Evolutionary conservation across 2,113 vertebrate species (phyloP), one percentile per base, ranked within the genome.

Genomic region (Rhodinocichla rosea): DNA sequence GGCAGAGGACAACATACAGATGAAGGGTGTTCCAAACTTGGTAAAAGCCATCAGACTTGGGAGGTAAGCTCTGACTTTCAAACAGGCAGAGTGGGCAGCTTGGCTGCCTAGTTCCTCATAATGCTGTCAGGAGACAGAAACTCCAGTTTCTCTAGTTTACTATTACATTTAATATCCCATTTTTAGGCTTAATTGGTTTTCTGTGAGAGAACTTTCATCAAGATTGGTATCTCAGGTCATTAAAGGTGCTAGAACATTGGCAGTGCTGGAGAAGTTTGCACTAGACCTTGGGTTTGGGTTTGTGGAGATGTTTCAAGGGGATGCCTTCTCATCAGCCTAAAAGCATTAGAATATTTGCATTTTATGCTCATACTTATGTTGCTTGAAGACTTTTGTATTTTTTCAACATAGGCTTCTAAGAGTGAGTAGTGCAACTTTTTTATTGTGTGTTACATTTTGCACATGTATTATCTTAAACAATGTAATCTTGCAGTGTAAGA

Each of bases 11-110:
- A 97, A 86, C 98, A 98, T 92, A 97, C 93, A 95, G 97, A 97
- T 97, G 98, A 97, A 98, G 97, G 97, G 98, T 98, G 97, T 97
- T 97, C 98, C 98, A 98, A 97, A 97, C 97, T 98, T 98, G 98
- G 96, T 97, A 98, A 95, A 98, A 97, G 97, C 97, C 98, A 96
- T 97, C 98, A 97, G 87, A 96, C 97, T 97, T 93, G 97, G 97
- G 98, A 98, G 98, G 98, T 98, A 98, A 98, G 98, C 97, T 95
- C 94, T 96, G 95, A 97, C 95, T 98, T 82, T 85, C 57, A 80
- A 97, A 93, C 77, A 96, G 95, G 96, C 89, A 97, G 97, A 90
- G 74, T 90, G 87, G 93, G 94, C 86, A 90, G 85, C 85, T 75
- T 64, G 83, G 71, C 82, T 92, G 77, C 89, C 65, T 84, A 9